Base-by-base conservation (phyloP, 2,113 vertebrate species). In the Xerus inauris region DNA sequence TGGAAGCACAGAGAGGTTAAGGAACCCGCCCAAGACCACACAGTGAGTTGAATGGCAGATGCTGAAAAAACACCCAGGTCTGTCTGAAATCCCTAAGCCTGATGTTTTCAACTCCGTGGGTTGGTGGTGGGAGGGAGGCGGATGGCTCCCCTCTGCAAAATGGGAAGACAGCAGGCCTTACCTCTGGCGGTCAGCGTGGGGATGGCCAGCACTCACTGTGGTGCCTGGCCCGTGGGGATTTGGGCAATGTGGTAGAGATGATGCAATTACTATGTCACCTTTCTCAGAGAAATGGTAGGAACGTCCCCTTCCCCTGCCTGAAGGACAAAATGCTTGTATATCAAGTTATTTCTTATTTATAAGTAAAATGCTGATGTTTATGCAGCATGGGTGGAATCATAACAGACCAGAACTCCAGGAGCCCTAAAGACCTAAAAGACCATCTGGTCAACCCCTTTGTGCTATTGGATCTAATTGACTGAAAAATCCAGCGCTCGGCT, bases 381-480 rank as follows among this genome's bases (percentile, higher is more conserved):
- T 16, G 51, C 4, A 8, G 20, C 47, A 20, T 0, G 0, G 32
- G 0, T 47, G 77, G 13, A 79, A 38, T 17, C 26, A 8, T 4
- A 54, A 30, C 13, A 89, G 8, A 26, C 35, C 16, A n/a, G 69
- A 72, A 5, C 0, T 3, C 32, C 20, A 49, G 32, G 0, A 0
- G 1, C 22, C 40, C 11, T 1, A 2, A 30, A 67, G 57, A 69
- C 8, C 8, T 16, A 20, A 65, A 45, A 57, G 40, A 19, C 32
- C 86, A 65, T 77, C 86, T 86, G 79, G 59, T 85, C 81, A 8
- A 67, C 62, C 59, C 59, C 47, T 22, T 24, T 77, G 57, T 6
- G 67, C 0, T 3, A 12, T 3, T 2, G 0, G 10, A 1, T 13
- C 7, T 8, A 20, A 30, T 0, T 7, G 47, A n/a, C 20, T 1